A percentile compares a stretch with the other conserved stretches of the same genome.
Conservation (phyloP, 2,888 invertebrate genomes). For the Dasypogon diadema region DNA sequence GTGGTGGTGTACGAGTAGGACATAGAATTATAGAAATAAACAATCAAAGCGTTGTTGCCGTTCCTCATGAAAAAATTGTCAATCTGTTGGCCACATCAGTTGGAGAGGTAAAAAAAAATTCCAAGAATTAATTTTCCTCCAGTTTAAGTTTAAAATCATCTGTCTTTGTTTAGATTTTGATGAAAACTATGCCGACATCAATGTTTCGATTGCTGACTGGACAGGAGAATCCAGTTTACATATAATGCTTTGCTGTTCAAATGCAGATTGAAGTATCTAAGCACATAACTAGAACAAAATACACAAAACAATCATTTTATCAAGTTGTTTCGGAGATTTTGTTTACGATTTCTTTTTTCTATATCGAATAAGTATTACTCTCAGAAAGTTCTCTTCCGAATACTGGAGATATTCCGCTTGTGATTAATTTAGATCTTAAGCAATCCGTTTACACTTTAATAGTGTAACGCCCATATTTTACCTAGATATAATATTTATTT, state of each 20-base stretch:
- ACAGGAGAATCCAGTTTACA: constrained; percentile 99
- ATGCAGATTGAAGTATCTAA: constrained; percentile 1
- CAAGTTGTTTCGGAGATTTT: neutral
- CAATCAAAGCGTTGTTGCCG: constrained; percentile 99
- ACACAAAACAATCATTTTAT: constrained; percentile 50
- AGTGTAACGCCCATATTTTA: constrained; percentile 8
- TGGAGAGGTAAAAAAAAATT: constrained; percentile 83
- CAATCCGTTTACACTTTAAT: constrained; percentile 24
- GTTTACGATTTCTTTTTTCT: constrained; percentile 22
- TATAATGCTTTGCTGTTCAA: constrained; percentile 71
- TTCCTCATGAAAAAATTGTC: constrained; percentile 99
- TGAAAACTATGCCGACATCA: constrained; percentile 99
- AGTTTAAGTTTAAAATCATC: neutral
- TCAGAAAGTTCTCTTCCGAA: constrained; percentile 37
- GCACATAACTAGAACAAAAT: constrained; percentile 36
- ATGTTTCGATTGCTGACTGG: constrained; percentile 99
- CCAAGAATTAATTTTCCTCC: neutral
- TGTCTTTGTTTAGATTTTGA: constrained; percentile 84
- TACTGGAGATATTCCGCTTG: constrained; percentile 47
- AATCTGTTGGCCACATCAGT: constrained; percentile 98
- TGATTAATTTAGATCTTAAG: constrained; percentile 42
- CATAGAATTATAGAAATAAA: constrained; percentile 99
- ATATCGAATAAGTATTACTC: constrained; percentile 31
- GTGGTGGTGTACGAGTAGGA: constrained; percentile 98
- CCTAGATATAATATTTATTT: constrained; percentile 46